A percentile compares a stretch with the other conserved stretches of the same genome.
phyloP scores from a whole-genome alignment of 2,797 vertebrate genomes.

The Garrulus glandarius region DNA sequence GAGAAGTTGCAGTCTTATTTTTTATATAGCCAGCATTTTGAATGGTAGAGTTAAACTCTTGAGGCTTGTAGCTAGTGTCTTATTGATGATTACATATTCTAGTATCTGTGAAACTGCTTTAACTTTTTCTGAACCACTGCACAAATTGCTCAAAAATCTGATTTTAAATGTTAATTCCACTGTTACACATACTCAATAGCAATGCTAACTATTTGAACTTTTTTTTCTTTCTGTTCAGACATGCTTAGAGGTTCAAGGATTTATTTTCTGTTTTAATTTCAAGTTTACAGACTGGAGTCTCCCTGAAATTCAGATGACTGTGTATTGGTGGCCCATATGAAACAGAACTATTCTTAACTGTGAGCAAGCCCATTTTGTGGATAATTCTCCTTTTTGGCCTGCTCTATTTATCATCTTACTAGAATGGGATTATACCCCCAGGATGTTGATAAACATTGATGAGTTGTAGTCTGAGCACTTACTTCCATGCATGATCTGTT shows the following conservation, averaged over 20 bases:
- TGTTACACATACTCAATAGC: not conserved
- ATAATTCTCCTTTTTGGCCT: not conserved
- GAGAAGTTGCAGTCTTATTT: not conserved
- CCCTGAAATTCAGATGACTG: not conserved
- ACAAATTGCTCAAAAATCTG: not conserved
- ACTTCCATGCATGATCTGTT: not conserved
- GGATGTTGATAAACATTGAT: not conserved
- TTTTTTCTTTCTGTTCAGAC: not conserved
- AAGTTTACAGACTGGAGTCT: not conserved
- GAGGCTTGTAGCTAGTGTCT: not conserved
- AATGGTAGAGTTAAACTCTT: not conserved
- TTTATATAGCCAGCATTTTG: not conserved
- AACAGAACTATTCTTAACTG: not conserved
- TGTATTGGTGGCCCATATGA: rapidly evolving
- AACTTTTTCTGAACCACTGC: not conserved
- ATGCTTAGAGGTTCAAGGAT: not conserved
- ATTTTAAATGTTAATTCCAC: not conserved
- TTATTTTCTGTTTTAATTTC: not conserved
- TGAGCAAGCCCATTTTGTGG: not conserved
- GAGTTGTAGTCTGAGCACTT: not conserved
- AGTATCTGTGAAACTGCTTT: not conserved
- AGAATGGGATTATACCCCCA: not conserved
- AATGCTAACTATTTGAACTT: not conserved
- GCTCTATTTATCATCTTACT: not conserved
- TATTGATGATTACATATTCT: not conserved